Evolutionary conservation across 2,113 vertebrate genomes (phyloP).

Genomic region (Coreoperca whiteheadi): DNA sequence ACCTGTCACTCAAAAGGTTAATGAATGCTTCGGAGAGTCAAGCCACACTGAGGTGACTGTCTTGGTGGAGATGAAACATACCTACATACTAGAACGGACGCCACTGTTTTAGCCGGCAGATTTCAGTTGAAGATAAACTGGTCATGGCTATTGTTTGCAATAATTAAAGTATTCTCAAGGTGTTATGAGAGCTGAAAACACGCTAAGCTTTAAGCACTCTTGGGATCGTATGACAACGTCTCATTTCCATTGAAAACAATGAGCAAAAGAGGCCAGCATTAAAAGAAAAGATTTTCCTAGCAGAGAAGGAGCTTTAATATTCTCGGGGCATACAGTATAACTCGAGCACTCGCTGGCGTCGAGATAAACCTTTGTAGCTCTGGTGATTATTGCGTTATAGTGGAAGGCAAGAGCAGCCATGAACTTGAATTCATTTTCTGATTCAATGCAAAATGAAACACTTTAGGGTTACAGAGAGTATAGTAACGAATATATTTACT

Average conservation of each 20-base stretch:
- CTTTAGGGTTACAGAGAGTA: neutral
- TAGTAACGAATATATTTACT: neutral
- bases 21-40: conserved; percentile 25
- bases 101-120: conserved; percentile 13
- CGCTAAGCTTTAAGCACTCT: conserved; percentile 28
- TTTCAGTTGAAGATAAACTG: conserved; percentile 11
- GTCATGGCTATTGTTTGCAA: conserved; percentile 24
- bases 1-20: conserved; percentile 54
- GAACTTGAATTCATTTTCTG: conserved; percentile 22
- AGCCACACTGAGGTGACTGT: conserved; percentile 19
- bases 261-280: conserved; percentile 1
- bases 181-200: conserved; percentile 32
- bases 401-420: conserved; percentile 6
- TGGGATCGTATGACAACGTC: conserved; percentile 20
- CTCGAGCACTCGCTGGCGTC: neutral
- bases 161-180: conserved; percentile 31
- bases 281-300: conserved; percentile 16
- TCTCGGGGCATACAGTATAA: conserved; percentile 1
- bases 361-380: conserved; percentile 33
- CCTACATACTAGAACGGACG: neutral
- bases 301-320: conserved; percentile 23
- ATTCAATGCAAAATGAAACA: conserved; percentile 30
- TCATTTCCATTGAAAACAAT: conserved; percentile 40
- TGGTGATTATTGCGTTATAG: conserved; percentile 24
- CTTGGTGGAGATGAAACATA: conserved; percentile 18